A percentile compares a stretch with the other conserved stretches of the same genome.
Evolutionary conservation across 2,113 vertebrate species (phyloP).

Genomic region (Ranitomeya variabilis): DNA sequence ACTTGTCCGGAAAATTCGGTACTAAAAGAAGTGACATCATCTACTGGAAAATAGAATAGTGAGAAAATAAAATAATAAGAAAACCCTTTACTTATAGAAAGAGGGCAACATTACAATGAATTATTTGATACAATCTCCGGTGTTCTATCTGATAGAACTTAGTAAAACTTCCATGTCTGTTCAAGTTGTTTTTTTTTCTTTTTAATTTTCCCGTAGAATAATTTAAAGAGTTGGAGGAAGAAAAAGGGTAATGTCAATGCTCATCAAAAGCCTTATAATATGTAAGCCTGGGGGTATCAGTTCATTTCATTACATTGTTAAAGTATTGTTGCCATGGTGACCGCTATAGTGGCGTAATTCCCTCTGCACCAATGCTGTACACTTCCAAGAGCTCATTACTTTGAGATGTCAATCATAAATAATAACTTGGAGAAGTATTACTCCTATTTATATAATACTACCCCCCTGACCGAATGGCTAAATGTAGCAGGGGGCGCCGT

Average conservation of each 20-base stretch:
- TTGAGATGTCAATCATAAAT: slow-evolving; percentile 49
- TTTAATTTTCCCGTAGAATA: neutral
- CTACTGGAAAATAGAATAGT: too few relatives aligned
- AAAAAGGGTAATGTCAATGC: slow-evolving; percentile 35
- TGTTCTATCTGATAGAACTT: neutral
- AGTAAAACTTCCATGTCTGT: slow-evolving; percentile 2
- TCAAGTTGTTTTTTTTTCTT: neutral
- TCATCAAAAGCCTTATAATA: slow-evolving; percentile 40
- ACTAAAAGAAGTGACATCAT: too few relatives aligned
- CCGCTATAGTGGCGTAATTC: slow-evolving; percentile 48
- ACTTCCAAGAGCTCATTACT: slow-evolving; percentile 47
- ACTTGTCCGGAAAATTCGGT: too few relatives aligned
- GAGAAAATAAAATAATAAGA: too few relatives aligned
- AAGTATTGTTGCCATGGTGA: slow-evolving; percentile 48
- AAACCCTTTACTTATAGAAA: too few relatives aligned
- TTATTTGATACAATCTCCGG: too few relatives aligned
- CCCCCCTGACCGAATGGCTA: slow-evolving; percentile 22
- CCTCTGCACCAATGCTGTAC: slow-evolving; percentile 30
- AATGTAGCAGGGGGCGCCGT: neutral
- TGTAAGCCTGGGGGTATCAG: slow-evolving; percentile 39
- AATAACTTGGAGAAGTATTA: slow-evolving; percentile 31
- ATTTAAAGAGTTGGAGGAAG: neutral
- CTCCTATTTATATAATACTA: slow-evolving; percentile 23
- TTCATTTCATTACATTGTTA: slow-evolving; percentile 49
- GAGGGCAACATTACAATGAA: too few relatives aligned